These are phyloP conservation scores for Kryptolebias ocellatus DNA, from an alignment of 2,797 vertebrate species.

Conservation along the genomic window DNA sequence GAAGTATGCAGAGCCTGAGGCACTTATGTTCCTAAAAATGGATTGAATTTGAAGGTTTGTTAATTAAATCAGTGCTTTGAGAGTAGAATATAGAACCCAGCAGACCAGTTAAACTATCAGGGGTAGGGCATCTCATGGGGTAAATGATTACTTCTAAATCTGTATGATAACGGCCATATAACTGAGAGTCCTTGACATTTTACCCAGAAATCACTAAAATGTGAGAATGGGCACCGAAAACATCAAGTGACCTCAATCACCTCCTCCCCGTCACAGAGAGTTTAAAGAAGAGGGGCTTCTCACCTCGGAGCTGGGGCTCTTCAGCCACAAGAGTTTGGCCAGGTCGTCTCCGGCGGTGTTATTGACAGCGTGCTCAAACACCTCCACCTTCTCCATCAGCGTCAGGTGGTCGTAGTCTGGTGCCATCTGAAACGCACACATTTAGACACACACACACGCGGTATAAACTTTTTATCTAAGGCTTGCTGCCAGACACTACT, in stretches of 20 bases:
- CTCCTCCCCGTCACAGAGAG: neutral
- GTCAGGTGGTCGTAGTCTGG: conserved; percentile 99
- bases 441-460: neutral
- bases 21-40: conserved; percentile 28
- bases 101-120: neutral
- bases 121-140: neutral
- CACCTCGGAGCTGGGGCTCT: conserved; percentile 97
- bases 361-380: conserved; percentile 98
- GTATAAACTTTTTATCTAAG: neutral
- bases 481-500: neutral
- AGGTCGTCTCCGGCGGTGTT: conserved; percentile 98
- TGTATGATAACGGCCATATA: conserved; percentile 4
- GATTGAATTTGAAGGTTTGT: conserved; percentile 39
- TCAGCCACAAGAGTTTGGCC: conserved; percentile 96
- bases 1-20: too few relatives aligned
- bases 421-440: conserved; percentile 87
- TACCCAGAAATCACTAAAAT: neutral
- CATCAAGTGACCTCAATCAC: conserved; percentile 3
- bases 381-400: conserved; percentile 99
- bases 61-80: conserved; percentile 43
- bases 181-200: conserved; percentile 26
- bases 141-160: neutral
- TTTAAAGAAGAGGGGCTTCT: neutral
- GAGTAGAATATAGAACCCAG: conserved; percentile 43
- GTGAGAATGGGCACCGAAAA: conserved; percentile 2